A percentile compares a stretch with the other conserved stretches of the same genome.
phyloP scores from a whole-genome alignment of 2,113 vertebrate species.

The Narcine bancroftii region DNA sequence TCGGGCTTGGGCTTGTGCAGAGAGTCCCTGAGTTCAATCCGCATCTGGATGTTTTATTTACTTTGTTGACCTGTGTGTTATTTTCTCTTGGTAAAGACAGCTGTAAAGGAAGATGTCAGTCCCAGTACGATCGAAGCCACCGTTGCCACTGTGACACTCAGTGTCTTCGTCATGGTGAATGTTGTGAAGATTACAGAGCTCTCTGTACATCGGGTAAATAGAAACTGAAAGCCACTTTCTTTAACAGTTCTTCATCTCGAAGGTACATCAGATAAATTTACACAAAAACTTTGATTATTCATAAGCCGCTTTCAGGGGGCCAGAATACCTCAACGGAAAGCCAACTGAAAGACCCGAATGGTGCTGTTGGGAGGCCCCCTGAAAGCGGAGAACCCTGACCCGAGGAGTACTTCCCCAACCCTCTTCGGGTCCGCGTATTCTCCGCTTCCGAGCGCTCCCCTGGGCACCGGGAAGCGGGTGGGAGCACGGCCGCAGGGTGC shows the following conservation, averaged over 20 bases:
- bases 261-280: background rate
- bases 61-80: background rate
- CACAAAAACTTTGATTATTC: background rate
- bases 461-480: too few relatives aligned
- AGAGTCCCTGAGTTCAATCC: too few relatives aligned
- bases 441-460: too few relatives aligned
- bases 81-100: slow-evolving; percentile 48
- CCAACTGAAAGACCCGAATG: too few relatives aligned
- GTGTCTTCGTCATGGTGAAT: slow-evolving; percentile 78
- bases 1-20: too few relatives aligned
- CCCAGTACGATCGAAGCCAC: slow-evolving; percentile 71
- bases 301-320: too few relatives aligned
- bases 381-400: too few relatives aligned
- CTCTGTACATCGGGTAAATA: slow-evolving; percentile 72
- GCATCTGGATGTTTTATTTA: background rate
- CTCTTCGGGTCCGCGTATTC: too few relatives aligned
- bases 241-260: background rate
- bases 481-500: too few relatives aligned
- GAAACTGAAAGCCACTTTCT: background rate
- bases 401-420: too few relatives aligned
- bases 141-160: slow-evolving; percentile 83
- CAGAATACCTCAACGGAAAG: too few relatives aligned
- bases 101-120: slow-evolving; percentile 81
- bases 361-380: too few relatives aligned
- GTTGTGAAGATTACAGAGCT: slow-evolving; percentile 76